Conservation (phyloP, 2,113 vertebrate genomes). For the Myxocyprinus asiaticus region DNA sequence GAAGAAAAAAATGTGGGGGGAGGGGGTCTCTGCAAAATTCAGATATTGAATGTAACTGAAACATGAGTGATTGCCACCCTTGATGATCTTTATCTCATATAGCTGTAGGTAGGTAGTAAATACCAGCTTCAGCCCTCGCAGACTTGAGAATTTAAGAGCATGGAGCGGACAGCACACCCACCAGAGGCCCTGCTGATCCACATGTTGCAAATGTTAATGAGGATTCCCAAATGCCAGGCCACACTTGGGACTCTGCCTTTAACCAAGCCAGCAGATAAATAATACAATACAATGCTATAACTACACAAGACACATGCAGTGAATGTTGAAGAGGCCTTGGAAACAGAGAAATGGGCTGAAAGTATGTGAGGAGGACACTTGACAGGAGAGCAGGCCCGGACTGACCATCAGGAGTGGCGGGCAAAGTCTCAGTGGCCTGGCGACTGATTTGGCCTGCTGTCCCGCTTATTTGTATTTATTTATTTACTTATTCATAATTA, state of each 20-base stretch:
- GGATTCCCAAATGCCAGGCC: conserved; percentile 68
- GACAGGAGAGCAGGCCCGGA: background rate
- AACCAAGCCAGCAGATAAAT: conserved; percentile 64
- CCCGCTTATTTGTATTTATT: no score
- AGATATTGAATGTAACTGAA: no score
- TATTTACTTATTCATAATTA: no score
- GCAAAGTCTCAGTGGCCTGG: no score
- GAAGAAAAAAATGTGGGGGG: no score
- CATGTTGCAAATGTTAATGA: conserved; percentile 73
- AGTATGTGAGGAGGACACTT: background rate
- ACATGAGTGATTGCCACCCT: conserved; percentile 22
- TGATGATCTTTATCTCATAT: conserved; percentile 47
- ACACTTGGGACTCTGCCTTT: conserved; percentile 59
- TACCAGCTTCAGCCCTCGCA: conserved; percentile 41
- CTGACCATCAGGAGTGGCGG: no score
- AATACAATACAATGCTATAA: conserved; percentile 55
- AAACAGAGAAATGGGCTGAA: background rate
- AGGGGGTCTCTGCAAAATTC: no score
- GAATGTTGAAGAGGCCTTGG: conserved; percentile 31
- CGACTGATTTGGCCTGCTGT: no score
- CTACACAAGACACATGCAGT: conserved; percentile 47
- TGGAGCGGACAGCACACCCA: conserved; percentile 48
- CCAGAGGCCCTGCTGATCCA: conserved; percentile 65
- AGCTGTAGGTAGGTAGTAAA: conserved; percentile 55
- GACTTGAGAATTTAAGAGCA: conserved; percentile 54